Percentiles rank a stretch among this genome's conserved stretches.
Evolutionary conservation across 2,797 vertebrate species (phyloP).

Genomic region (Argyrosomus regius): DNA sequence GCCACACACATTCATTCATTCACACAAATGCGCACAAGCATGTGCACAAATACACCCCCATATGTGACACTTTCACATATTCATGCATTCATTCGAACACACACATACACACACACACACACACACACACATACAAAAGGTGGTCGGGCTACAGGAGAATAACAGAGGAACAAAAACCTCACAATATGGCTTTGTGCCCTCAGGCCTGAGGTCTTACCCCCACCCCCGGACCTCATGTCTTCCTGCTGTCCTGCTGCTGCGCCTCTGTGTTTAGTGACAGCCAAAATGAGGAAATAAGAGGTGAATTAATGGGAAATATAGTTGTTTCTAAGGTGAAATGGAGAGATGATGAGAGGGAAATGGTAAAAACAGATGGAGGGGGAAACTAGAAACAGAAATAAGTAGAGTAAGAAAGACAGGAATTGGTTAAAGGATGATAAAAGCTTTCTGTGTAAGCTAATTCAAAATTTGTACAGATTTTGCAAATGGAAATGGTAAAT

Average conservation of each 20-base stretch:
- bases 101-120: background rate
- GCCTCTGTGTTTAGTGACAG: conserved; percentile 49
- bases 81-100: conserved; percentile 69
- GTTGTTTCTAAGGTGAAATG: conserved; percentile 9
- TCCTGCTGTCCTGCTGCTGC: conserved; percentile 29
- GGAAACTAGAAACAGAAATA: background rate
- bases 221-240: conserved; percentile 32
- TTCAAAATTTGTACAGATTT: background rate
- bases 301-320: conserved; percentile 32
- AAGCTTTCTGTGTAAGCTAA: background rate
- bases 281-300: conserved; percentile 30
- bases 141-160: conserved; percentile 58
- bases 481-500: background rate
- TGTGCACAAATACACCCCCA: conserved; percentile 57
- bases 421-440: background rate
- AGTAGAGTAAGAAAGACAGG: background rate
- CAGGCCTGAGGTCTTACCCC: conserved; percentile 64
- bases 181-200: conserved; percentile 64
- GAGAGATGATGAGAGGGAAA: conserved; percentile 6
- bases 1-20: conserved; percentile 35
- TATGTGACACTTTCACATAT: conserved; percentile 66
- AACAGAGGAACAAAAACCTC: conserved; percentile 55
- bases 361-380: background rate
- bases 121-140: conserved; percentile 34
- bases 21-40: conserved; percentile 48